Percentiles rank a stretch among this genome's conserved stretches.
Conservation (phyloP, 1,140 invertebrate species). For the Drosophila pallidifrons region DNA sequence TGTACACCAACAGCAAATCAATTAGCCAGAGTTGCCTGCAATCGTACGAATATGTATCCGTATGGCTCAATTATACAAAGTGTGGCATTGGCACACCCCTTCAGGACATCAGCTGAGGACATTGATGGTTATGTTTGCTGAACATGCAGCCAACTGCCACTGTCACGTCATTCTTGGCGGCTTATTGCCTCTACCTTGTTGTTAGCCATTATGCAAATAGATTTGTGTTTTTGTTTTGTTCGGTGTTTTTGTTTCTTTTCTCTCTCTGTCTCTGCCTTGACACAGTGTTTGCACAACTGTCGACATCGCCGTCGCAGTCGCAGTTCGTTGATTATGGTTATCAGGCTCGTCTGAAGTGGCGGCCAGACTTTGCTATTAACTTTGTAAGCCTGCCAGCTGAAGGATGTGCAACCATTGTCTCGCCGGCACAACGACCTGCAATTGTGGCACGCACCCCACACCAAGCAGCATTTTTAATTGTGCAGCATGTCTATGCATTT, state of each 20-base stretch:
- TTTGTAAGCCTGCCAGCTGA: slow-evolving; percentile 27
- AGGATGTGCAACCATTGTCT: slow-evolving; percentile 45
- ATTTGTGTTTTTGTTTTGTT: slow-evolving; percentile 45
- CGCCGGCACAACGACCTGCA: slow-evolving; percentile 68
- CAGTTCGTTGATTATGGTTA: slow-evolving; percentile 37
- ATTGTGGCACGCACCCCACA: slow-evolving; percentile 36
- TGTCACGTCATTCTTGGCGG: slow-evolving; percentile 56
- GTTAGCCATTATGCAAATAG: slow-evolving; percentile 68
- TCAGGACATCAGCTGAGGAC: slow-evolving; percentile 37
- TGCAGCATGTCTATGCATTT: slow-evolving; percentile 21
- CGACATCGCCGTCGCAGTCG: slow-evolving; percentile 5
- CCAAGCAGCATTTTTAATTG: slow-evolving; percentile 49
- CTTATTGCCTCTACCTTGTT: not conserved
- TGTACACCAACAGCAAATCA: slow-evolving; percentile 57
- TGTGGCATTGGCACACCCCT: slow-evolving; percentile 60
- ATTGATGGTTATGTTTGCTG: slow-evolving; percentile 67
- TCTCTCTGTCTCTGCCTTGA: not conserved
- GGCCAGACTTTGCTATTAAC: slow-evolving; percentile 2
- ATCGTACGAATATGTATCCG: not conserved
- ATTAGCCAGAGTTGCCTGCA: slow-evolving; percentile 54
- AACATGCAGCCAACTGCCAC: slow-evolving; percentile 60
- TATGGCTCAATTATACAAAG: slow-evolving; percentile 70
- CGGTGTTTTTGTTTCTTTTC: slow-evolving; percentile 21
- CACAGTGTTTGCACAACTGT: slow-evolving; percentile 56
- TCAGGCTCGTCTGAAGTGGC: slow-evolving; percentile 51